phyloP scores from a whole-genome alignment of 1,140 invertebrate species.

The Drosophila hydei region DNA sequence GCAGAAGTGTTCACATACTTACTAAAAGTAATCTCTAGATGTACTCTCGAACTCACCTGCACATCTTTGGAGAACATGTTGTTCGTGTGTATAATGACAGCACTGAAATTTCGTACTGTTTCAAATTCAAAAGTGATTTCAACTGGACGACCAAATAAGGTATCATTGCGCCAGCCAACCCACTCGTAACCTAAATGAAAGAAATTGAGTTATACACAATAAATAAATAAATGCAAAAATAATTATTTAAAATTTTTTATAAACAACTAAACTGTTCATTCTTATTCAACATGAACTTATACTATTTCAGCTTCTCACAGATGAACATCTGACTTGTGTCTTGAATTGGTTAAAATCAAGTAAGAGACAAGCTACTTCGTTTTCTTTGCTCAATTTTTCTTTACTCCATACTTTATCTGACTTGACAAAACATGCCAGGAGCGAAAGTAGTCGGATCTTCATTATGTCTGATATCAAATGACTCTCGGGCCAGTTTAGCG shows the following conservation, averaged over 20 bases:
- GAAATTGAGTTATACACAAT: background rate
- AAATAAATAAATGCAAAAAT: background rate
- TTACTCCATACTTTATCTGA: background rate
- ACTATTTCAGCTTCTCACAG: too few species aligned
- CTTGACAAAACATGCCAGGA: background rate
- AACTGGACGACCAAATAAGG: conserved; percentile 85
- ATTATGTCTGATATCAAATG: conserved; percentile 29
- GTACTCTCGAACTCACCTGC: conserved; percentile 85
- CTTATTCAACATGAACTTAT: too few species aligned
- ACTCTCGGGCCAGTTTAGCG: conserved; percentile 18
- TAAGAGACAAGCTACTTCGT: too few species aligned
- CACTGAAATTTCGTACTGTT: conserved; percentile 89
- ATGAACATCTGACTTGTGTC: background rate
- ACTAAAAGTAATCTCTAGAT: too few species aligned
- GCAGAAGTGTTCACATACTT: too few species aligned
- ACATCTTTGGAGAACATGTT: conserved; percentile 89
- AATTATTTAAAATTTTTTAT: too few species aligned
- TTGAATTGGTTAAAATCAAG: background rate
- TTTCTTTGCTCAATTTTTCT: too few species aligned
- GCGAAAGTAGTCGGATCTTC: conserved; percentile 6
- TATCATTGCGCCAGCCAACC: conserved; percentile 94
- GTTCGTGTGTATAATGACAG: conserved; percentile 90
- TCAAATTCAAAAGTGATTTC: conserved; percentile 93
- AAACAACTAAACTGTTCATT: too few species aligned
- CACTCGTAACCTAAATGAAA: conserved; percentile 89